These are phyloP conservation scores for Alces alces DNA, from an alignment of 2,113 vertebrate species.

Conservation along the genomic window DNA sequence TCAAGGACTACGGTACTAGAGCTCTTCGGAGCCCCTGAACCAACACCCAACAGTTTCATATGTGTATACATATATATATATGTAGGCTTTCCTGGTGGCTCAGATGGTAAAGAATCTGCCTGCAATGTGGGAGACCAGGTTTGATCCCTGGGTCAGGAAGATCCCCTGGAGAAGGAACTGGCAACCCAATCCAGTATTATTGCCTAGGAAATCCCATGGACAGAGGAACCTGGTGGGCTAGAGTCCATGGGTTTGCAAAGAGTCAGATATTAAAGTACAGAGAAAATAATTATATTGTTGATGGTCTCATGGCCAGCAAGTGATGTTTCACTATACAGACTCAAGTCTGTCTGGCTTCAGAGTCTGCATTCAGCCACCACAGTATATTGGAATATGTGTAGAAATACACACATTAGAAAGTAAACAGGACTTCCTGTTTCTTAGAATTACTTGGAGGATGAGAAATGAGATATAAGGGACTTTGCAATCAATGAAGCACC, in stretches of 20 bases:
- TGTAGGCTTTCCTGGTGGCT: background rate
- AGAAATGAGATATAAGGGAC: background rate
- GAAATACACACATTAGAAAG: background rate
- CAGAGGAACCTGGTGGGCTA: background rate
- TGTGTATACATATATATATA: background rate
- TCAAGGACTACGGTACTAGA: background rate
- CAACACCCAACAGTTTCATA: background rate
- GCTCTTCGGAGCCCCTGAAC: background rate
- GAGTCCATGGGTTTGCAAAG: background rate
- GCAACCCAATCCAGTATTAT: background rate
- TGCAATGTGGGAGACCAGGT: background rate
- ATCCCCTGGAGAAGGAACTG: background rate
- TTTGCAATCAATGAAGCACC: background rate
- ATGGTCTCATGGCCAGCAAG: background rate
- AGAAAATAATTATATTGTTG: background rate
- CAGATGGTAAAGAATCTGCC: background rate
- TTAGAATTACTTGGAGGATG: background rate
- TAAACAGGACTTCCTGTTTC: background rate
- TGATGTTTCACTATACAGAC: background rate
- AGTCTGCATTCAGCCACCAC: background rate
- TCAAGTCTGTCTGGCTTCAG: background rate
- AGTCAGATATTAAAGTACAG: background rate
- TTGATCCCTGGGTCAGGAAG: background rate
- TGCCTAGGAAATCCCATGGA: background rate
- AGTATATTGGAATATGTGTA: background rate